phyloP scores from a whole-genome alignment of 2,888 invertebrate genomes.

The Phengaris alcon region DNA sequence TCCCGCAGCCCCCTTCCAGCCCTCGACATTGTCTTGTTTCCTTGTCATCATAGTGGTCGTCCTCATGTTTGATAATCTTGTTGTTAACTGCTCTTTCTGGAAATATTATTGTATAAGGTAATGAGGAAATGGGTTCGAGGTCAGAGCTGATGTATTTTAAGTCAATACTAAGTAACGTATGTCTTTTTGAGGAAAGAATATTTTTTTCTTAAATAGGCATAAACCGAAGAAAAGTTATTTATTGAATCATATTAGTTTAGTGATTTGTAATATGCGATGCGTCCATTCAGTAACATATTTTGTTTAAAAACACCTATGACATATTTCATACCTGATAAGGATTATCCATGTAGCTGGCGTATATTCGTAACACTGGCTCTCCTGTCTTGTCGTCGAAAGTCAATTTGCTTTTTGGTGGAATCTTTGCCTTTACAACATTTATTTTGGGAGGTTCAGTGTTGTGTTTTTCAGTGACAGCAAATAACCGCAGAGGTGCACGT shows the following conservation, averaged over 20 bases:
- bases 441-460: constrained; percentile 48
- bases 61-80: constrained; percentile 56
- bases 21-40: constrained; percentile 50
- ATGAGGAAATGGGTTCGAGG: background rate
- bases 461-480: constrained; percentile 55
- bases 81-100: constrained; percentile 60
- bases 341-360: constrained; percentile 68
- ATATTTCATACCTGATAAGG: constrained; percentile 54
- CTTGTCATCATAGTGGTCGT: constrained; percentile 51
- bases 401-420: constrained; percentile 67
- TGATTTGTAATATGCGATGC: no score
- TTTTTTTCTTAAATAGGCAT: background rate
- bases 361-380: constrained; percentile 77
- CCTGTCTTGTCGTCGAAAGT: constrained; percentile 69
- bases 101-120: constrained; percentile 38
- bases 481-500: constrained; percentile 59
- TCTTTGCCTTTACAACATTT: constrained; percentile 62
- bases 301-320: background rate
- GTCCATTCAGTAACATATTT: background rate
- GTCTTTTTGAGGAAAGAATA: background rate
- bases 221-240: no score
- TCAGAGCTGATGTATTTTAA: background rate
- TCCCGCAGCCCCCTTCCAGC: constrained; percentile 52
- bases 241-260: no score
- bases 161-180: background rate